phyloP scores from a whole-genome alignment of 2,888 invertebrate species.

The Cerastis rubricosa region DNA sequence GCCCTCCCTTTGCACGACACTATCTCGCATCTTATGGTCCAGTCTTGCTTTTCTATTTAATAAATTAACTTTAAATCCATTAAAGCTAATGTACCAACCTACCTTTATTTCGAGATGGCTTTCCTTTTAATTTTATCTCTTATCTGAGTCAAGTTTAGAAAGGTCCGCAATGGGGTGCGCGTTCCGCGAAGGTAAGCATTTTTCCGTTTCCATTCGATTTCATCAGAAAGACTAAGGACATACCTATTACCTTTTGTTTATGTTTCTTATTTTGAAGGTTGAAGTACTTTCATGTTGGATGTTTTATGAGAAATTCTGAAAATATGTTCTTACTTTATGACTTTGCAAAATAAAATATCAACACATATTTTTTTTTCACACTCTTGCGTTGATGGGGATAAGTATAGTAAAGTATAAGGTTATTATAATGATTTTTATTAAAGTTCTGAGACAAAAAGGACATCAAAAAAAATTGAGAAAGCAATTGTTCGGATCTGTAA shows the following conservation, averaged over 20 bases:
- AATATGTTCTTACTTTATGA: background rate
- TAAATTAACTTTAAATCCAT: constrained; percentile 73
- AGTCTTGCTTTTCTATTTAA: constrained; percentile 72
- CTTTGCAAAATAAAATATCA: background rate
- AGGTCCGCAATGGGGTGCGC: constrained; percentile 17
- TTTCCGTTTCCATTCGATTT: constrained; percentile 26
- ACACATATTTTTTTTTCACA: constrained; percentile 1
- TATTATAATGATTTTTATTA: constrained; percentile 1
- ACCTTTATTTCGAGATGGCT: constrained; percentile 49
- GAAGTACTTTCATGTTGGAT: constrained; percentile 9
- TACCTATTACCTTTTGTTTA: constrained; percentile 11
- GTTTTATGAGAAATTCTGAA: constrained; percentile 18
- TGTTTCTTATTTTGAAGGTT: constrained; percentile 14
- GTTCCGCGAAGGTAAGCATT: constrained; percentile 23
- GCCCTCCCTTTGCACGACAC: constrained; percentile 71
- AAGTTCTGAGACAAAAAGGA: constrained; percentile 4
- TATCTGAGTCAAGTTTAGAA: constrained; percentile 40
- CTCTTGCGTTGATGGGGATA: background rate
- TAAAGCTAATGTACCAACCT: constrained; percentile 57
- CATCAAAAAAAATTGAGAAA: constrained; percentile 2
- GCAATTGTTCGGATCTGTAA: background rate
- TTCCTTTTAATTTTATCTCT: constrained; percentile 55
- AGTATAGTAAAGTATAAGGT: constrained; percentile 1
- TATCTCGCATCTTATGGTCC: constrained; percentile 72
- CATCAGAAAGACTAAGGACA: constrained; percentile 6